phyloP scores from a whole-genome alignment of 92 coral and sea anemone species.

The Blastomussa wellsi region DNA sequence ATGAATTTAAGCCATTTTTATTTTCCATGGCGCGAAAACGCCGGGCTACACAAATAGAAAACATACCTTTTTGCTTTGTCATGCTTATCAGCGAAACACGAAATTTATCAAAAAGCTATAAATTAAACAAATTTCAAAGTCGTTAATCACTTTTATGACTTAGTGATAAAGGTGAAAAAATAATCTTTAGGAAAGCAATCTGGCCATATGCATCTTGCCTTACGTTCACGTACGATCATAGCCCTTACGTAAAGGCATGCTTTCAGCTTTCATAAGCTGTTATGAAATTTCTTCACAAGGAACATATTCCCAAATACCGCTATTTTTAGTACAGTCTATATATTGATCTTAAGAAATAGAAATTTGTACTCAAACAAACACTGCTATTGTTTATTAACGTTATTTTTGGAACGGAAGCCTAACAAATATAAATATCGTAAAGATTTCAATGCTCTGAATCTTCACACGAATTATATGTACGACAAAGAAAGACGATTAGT shows the following conservation, averaged over 20 bases:
- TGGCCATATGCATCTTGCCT: no score
- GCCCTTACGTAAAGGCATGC: neutral
- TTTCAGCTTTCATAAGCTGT: neutral
- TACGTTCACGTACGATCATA: no score
- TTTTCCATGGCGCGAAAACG: neutral
- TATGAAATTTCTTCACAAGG: neutral
- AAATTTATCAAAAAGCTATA: neutral
- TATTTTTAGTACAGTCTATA: neutral
- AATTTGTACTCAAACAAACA: conserved; percentile 8
- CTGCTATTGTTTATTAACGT: neutral
- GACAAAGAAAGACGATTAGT: neutral
- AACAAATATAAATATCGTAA: neutral
- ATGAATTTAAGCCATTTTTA: neutral
- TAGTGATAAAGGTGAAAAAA: neutral
- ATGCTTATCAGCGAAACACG: neutral
- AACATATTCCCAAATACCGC: neutral
- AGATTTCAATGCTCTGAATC: neutral
- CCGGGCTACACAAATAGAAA: neutral
- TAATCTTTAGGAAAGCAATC: no score
- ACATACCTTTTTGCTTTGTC: neutral
- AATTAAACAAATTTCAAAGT: neutral
- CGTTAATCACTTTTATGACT: neutral
- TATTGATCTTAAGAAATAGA: neutral
- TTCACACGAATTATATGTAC: neutral
- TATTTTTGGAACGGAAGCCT: neutral